Evolutionary conservation across 2,888 invertebrate species (phyloP).

Genomic region (Rhingia campestris): DNA sequence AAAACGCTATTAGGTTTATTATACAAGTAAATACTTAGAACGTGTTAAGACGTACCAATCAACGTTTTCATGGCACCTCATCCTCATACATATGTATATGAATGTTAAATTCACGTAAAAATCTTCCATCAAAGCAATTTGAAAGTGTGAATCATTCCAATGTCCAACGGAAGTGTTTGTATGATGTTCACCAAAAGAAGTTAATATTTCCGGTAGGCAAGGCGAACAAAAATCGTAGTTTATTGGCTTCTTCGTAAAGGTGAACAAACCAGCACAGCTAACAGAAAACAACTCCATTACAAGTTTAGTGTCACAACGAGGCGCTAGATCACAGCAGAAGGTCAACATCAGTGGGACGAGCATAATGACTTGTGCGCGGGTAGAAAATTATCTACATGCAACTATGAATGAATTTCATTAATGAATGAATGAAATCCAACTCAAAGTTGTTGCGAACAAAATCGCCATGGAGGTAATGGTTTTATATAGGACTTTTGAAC

Average conservation of each 20-base stretch:
- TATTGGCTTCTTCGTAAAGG: constrained; percentile 24
- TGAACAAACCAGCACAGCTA: neutral
- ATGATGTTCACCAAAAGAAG: constrained; percentile 33
- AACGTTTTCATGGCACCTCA: no score
- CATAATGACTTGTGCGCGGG: constrained; percentile 60
- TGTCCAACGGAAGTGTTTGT: constrained; percentile 22
- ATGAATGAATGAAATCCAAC: constrained; percentile 46
- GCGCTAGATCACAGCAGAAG: constrained; percentile 56
- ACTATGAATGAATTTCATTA: neutral
- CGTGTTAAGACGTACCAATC: no score
- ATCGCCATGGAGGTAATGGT: constrained; percentile 16
- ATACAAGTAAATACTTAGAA: no score
- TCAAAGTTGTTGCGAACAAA: constrained; percentile 27
- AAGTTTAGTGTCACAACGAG: constrained; percentile 41
- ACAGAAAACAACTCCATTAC: constrained; percentile 28
- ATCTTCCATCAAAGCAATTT: constrained; percentile 9
- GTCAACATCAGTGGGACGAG: constrained; percentile 61
- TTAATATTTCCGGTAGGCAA: constrained; percentile 60
- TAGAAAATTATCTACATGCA: constrained; percentile 2
- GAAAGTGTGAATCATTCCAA: constrained; percentile 16
- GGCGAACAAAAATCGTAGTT: constrained; percentile 17
- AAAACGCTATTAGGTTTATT: no score
- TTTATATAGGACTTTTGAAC: constrained; percentile 38
- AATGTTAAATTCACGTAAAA: neutral
- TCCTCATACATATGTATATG: no score